These are phyloP conservation scores for Garra rufa DNA, from an alignment of 2,113 vertebrate genomes.

Conservation along the genomic window DNA sequence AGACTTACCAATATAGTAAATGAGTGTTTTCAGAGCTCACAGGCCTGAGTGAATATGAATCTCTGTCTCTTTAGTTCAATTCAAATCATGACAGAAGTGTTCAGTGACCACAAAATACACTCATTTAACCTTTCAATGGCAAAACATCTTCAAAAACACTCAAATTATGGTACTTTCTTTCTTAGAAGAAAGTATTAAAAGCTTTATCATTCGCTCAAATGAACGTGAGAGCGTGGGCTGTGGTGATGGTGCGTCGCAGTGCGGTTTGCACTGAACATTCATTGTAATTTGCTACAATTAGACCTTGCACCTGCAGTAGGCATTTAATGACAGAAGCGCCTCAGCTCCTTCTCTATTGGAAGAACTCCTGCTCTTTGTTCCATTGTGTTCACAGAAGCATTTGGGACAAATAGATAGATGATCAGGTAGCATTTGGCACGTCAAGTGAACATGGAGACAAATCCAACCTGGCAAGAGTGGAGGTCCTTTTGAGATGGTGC, in stretches of 20 bases:
- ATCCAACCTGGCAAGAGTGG: conserved; percentile 14
- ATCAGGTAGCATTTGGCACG: conserved; percentile 10
- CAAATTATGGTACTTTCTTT: neutral
- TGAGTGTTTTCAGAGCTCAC: neutral
- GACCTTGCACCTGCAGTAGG: conserved; percentile 12
- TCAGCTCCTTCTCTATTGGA: neutral
- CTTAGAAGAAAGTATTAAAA: neutral
- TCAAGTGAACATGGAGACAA: neutral
- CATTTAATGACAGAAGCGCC: neutral
- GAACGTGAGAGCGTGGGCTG: neutral
- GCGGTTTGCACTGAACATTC: neutral
- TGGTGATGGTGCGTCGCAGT: neutral
- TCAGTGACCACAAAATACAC: neutral
- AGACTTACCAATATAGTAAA: neutral
- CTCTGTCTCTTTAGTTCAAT: neutral
- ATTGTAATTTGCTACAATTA: conserved; percentile 29
- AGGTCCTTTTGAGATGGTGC: conserved; percentile 12
- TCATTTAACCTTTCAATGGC: neutral
- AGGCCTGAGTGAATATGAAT: neutral
- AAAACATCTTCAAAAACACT: neutral
- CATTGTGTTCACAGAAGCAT: conserved; percentile 24
- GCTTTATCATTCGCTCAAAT: neutral
- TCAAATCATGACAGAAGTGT: neutral
- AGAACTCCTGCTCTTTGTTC: neutral
- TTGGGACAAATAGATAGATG: neutral